phyloP scores from a whole-genome alignment of 2,113 vertebrate species.

The Gallinago media region DNA sequence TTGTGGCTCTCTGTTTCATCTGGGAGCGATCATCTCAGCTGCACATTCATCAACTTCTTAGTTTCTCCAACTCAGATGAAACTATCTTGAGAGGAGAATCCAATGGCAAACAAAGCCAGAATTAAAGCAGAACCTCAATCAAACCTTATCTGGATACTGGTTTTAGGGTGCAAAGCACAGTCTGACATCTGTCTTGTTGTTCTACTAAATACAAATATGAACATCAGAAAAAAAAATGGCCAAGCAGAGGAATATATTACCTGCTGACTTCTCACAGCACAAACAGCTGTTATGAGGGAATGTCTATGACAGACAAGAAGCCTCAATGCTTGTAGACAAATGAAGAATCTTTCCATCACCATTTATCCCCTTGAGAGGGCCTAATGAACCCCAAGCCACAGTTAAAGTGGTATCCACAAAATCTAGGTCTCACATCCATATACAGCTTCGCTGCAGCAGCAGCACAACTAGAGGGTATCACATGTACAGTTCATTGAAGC shows the following conservation, averaged over 20 bases:
- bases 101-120: neutral
- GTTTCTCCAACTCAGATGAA: neutral
- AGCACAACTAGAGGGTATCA: neutral
- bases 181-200: neutral
- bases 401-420: neutral
- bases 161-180: neutral
- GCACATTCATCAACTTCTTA: neutral
- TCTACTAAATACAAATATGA: neutral
- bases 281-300: neutral
- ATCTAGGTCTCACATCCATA: neutral
- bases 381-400: neutral
- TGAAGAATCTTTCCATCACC: neutral
- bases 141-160: neutral
- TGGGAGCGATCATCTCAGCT: neutral
- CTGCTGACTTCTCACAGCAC: neutral
- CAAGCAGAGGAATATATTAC: neutral
- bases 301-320: neutral
- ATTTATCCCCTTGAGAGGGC: neutral
- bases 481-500: neutral
- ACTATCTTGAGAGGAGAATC: neutral
- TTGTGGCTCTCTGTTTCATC: neutral
- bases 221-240: neutral
- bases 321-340: fast-evolving
- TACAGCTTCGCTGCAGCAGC: neutral
- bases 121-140: neutral